A percentile compares a stretch with the other conserved stretches of the same genome.
Evolutionary conservation across 2,888 invertebrate species (phyloP).

Genomic region (Galeruca laticollis): DNA sequence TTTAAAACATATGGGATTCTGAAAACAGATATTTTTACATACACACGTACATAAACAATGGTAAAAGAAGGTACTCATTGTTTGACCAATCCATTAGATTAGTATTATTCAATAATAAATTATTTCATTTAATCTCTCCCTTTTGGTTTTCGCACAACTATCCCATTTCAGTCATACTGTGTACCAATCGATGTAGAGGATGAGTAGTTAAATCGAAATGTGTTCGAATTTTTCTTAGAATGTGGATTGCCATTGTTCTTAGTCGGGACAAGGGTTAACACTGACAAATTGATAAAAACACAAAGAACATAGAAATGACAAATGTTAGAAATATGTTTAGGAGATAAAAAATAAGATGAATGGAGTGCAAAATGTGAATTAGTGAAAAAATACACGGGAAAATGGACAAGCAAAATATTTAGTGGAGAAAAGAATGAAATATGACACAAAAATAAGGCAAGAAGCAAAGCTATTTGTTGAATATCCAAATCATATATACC

Average conservation of each 20-base stretch:
- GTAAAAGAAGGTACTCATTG: too few relatives aligned
- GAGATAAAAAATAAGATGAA: neutral
- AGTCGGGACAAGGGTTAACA: neutral
- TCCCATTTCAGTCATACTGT: neutral
- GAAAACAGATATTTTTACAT: too few relatives aligned
- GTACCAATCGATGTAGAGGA: neutral
- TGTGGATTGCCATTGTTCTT: neutral
- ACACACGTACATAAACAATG: too few relatives aligned
- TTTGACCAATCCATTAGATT: too few relatives aligned
- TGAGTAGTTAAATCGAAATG: slow-evolving; percentile 2
- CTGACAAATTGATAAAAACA: slow-evolving; percentile 4
- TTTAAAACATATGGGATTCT: too few relatives aligned
- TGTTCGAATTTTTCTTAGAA: slow-evolving; percentile 1
- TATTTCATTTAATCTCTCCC: too few relatives aligned
- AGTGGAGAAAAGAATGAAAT: too few relatives aligned
- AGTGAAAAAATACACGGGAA: neutral
- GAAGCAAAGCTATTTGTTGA: too few relatives aligned
- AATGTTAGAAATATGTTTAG: slow-evolving; percentile 3
- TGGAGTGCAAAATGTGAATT: slow-evolving; percentile 1
- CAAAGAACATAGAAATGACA: neutral
- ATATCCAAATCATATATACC: too few relatives aligned
- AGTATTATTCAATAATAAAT: too few relatives aligned
- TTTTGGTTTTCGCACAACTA: neutral
- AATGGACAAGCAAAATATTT: neutral
- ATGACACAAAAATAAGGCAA: too few relatives aligned